phyloP scores from a whole-genome alignment of 2,888 invertebrate genomes.

The Caenorhabditis sulstoni region DNA sequence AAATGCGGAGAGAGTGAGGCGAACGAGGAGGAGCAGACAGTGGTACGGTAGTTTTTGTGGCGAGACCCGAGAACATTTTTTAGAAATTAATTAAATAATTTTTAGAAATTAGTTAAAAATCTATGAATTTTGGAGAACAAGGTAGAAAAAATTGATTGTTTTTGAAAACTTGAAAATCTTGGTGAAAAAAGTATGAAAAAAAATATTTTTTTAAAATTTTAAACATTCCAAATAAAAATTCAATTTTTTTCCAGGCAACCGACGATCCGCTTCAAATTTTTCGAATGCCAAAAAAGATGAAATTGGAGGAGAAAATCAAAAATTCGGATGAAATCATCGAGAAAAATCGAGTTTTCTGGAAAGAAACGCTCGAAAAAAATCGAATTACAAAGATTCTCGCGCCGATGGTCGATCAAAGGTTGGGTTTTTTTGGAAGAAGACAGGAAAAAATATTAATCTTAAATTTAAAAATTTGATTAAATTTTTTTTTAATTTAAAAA shows the following conservation, averaged over 20 bases:
- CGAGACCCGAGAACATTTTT: background rate
- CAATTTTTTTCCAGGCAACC: background rate
- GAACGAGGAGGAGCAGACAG: constrained; percentile 38
- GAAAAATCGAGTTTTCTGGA: constrained; percentile 70
- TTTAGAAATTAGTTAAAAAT: background rate
- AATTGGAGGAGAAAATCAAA: constrained; percentile 34
- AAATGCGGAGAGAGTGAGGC: constrained; percentile 60
- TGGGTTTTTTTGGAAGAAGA: background rate
- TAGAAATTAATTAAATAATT: background rate
- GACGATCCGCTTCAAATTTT: constrained; percentile 26
- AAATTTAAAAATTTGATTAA: too few species aligned
- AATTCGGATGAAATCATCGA: constrained; percentile 58
- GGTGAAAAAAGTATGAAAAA: too few species aligned
- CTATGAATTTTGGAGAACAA: too few species aligned
- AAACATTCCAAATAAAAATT: background rate
- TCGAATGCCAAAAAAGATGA: constrained; percentile 62
- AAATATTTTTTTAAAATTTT: background rate
- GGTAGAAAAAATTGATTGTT: too few species aligned
- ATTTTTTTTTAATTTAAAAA: too few species aligned
- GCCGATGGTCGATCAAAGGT: constrained; percentile 80
- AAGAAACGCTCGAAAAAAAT: constrained; percentile 53
- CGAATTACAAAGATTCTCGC: constrained; percentile 76
- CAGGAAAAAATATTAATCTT: too few species aligned
- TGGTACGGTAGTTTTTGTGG: background rate
- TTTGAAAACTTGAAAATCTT: too few species aligned